Conservation (phyloP, 2,113 vertebrate species). For the Chaetodon trifascialis region DNA sequence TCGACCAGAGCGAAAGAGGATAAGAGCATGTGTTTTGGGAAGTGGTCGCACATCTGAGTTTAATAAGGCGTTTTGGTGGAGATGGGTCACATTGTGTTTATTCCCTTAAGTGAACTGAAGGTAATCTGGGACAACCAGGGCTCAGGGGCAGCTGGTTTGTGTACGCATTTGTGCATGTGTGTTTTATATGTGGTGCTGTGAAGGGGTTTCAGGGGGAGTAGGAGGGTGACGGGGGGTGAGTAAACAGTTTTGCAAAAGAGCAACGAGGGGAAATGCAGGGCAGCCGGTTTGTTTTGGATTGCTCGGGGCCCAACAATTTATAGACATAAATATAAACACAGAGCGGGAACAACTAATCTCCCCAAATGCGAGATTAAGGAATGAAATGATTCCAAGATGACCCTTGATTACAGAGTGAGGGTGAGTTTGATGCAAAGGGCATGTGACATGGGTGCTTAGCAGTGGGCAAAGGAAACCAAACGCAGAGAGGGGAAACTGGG, state of each 20-base stretch:
- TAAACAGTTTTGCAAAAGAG: constrained; percentile 74
- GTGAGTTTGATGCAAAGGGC: constrained; percentile 67
- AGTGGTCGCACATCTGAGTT: constrained; percentile 75
- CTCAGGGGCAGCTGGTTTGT: constrained; percentile 52
- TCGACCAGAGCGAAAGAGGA: constrained; percentile 64
- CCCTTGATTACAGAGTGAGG: constrained; percentile 76
- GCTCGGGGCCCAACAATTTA: constrained; percentile 69
- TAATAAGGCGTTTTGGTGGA: constrained; percentile 63
- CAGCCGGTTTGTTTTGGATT: constrained; percentile 76
- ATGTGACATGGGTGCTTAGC: constrained; percentile 65
- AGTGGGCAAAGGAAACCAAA: constrained; percentile 43
- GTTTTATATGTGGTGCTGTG: constrained; percentile 45
- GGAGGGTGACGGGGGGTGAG: constrained; percentile 57
- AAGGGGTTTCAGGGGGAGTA: constrained; percentile 20
- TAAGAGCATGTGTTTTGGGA: constrained; percentile 65
- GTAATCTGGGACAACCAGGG: constrained; percentile 61
- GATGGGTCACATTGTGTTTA: constrained; percentile 71
- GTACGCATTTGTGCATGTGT: constrained; percentile 22
- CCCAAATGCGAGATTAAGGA: constrained; percentile 76
- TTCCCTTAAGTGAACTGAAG: constrained; percentile 75
- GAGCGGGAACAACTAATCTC: constrained; percentile 73
- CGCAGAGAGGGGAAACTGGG: constrained; percentile 31
- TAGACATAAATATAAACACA: constrained; percentile 83
- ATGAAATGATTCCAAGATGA: constrained; percentile 73
- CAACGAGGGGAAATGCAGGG: constrained; percentile 64